Evolutionary conservation across 2,797 vertebrate genomes (phyloP), one percentile per base, ranked within the genome.

Genomic region (Sebastes oblongus): DNA sequence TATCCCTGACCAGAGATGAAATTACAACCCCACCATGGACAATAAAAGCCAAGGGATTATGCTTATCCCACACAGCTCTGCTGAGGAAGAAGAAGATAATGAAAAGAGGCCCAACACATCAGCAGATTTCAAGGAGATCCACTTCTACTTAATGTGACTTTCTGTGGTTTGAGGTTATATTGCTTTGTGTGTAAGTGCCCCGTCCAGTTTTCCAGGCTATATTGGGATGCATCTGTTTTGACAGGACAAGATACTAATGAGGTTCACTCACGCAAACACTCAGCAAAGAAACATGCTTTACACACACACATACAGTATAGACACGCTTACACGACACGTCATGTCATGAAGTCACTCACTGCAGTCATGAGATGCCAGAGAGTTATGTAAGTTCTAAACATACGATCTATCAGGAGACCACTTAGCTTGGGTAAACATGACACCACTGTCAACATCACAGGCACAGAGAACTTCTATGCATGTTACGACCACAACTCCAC

Each of bases 391-490:
- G 13, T 8, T 82, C 20, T 59, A 75, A 79, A 80, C 80, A 78
- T 42, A 73, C 12, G 16, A 83, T 84, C 64, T 39, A 74, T 81
- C 60, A 80, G 36, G 82, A 74, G 29, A 72, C 80, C 60, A 58
- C 86, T 90, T 72, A 78, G 75, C 58, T 58, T 73, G 55, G 52
- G 75, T 88, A 91, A 93, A 90, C 78, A 83, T 76, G 69, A 82
- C 86, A 75, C 73, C 29, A 36, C 46, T 14, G 78, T 80, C 74
- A 73, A 83, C 72, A 22, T 36, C 24, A 69, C 25, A 52, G 42
- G 56, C 29, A 64, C 65, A 75, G 11, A 67, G 13, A 71, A 34
- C 76, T 32, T 66, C 46, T 20, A 39, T 18, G 39, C 29, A 66
- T 67, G 65, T 60, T 66, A 36, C 24, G 61, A 61, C 25, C 66